These are phyloP conservation scores for Crocuta crocuta DNA, from an alignment of 2,113 vertebrate genomes.

Conservation along the genomic window DNA sequence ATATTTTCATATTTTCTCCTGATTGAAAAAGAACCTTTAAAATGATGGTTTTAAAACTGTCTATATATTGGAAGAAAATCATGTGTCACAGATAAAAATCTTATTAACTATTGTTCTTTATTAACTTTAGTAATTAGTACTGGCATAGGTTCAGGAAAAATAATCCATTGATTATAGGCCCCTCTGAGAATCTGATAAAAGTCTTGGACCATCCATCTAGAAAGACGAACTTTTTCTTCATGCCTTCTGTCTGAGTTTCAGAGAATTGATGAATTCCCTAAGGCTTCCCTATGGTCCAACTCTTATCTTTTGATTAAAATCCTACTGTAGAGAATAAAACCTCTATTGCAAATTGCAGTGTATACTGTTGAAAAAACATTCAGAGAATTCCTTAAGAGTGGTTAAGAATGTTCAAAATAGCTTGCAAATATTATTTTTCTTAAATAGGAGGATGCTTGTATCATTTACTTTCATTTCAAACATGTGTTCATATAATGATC, in stretches of 20 bases:
- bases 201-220: background rate
- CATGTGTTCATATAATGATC: background rate
- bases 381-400: background rate
- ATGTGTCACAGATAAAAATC: background rate
- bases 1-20: constrained; percentile 22
- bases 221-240: background rate
- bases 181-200: constrained; percentile 2
- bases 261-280: background rate
- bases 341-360: background rate
- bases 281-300: background rate
- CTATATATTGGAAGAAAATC: constrained; percentile 52
- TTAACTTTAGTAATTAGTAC: constrained; percentile 7
- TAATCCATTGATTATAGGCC: background rate
- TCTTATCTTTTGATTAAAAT: background rate
- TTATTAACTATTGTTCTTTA: background rate
- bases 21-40: constrained; percentile 32
- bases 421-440: background rate
- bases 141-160: background rate
- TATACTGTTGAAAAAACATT: background rate
- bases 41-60: background rate
- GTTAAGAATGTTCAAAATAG: background rate
- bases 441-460: background rate
- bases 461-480: background rate
- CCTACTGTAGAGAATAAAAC: background rate
- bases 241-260: background rate